Evolutionary conservation across 2,113 vertebrate species (phyloP), one percentile per base, ranked within the genome.

Genomic region (Zeus faber): DNA sequence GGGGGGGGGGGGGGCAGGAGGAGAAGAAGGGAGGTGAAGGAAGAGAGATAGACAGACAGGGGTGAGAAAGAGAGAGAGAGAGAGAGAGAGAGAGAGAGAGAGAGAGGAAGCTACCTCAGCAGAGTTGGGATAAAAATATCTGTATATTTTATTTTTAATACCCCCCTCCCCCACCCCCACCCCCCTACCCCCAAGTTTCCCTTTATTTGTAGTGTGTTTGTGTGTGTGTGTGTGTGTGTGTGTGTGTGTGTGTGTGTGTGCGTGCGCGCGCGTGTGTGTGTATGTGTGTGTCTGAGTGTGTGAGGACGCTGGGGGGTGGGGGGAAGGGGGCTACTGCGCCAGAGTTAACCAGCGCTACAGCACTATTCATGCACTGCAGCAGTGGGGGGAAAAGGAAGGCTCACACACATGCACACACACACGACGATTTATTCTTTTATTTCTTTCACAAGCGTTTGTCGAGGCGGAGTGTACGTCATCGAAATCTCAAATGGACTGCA

Each of bases 41-140:
- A 16, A 11, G 47, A 50, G 24, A 71, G 47, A 23, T 49, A 56
- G 35, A 49, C 49, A 52, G 60, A 25, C 22, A 50, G 13, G 49
- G 33, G 47, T 48, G 22, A 41, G 67, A 65, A n/a, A 2, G 16
- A 27, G 56, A 58, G 16, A 65, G 50, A 21, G 54, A 22, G 24
- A 44, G 6, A 21, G 21, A 9, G 20, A n/a, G n/a, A n/a, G n/a
- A 27, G 56, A 58, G 16, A 65, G 50, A 21, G 54, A 22, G 24
- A 44, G 6, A 21, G 21, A 9, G 20, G n/a, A n/a, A n/a, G n/a
- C n/a, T n/a, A n/a, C n/a, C n/a, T n/a, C n/a, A n/a, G n/a, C n/a
- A 58, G 67, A 70, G 70, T 66, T 25, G 1, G 56, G 65, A 62
- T 72, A 75, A 75, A 80, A 79, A 79, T 74, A 77, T 51, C 54